Percentiles rank a stretch among this genome's conserved stretches.
These are phyloP conservation scores for Rhogogaster chlorosoma DNA, from an alignment of 2,888 invertebrate species.

Conservation along the genomic window DNA sequence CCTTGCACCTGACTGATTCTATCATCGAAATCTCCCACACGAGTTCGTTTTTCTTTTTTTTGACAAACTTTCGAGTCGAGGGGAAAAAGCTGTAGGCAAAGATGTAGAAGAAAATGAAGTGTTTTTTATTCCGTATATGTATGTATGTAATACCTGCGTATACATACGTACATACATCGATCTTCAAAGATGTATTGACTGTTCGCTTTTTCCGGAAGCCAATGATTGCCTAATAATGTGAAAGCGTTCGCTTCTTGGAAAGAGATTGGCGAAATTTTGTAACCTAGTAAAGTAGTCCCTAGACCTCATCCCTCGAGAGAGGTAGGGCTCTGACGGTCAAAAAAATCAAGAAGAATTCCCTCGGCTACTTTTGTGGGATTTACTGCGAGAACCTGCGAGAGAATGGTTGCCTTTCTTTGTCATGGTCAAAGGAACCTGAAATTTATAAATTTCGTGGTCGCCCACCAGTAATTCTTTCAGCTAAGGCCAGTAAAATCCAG, in stretches of 20 bases:
- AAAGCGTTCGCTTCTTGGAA: conserved; percentile 16
- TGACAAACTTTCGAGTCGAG: background rate
- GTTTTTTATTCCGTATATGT: background rate
- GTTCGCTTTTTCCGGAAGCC: conserved; percentile 3
- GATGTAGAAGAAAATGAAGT: background rate
- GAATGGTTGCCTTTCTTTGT: conserved; percentile 5
- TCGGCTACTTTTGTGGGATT: conserved; percentile 33
- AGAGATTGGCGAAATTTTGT: conserved; percentile 3
- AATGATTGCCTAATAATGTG: conserved; percentile 35
- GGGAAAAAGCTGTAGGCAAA: background rate
- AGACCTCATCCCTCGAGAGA: background rate
- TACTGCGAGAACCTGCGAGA: background rate
- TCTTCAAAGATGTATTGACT: background rate
- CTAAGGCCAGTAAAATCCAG: background rate
- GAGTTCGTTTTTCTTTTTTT: background rate
- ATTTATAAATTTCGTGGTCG: conserved; percentile 3
- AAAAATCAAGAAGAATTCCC: conserved; percentile 29
- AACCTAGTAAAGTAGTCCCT: conserved; percentile 33
- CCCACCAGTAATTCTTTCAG: conserved; percentile 11
- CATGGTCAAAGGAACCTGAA: conserved; percentile 25
- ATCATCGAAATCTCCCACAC: conserved; percentile 10
- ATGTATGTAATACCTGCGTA: background rate
- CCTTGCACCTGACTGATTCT: conserved; percentile 5
- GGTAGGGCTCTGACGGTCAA: conserved; percentile 5
- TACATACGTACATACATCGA: background rate